Conservation (phyloP, 2,113 vertebrate species). For the Tetrao urogallus region DNA sequence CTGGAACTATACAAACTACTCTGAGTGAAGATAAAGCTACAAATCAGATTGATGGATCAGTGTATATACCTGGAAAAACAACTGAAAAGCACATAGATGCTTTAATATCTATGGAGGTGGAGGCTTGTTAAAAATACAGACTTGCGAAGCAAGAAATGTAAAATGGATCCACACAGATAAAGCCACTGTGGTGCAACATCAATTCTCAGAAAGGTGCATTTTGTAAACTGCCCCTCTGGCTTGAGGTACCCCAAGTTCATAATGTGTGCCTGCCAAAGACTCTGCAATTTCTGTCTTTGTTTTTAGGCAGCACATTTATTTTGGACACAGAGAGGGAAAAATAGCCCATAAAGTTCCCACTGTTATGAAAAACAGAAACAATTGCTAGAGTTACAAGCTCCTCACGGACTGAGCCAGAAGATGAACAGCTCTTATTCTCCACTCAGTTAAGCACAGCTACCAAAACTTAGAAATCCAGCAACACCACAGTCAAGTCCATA, state of each 20-base stretch:
- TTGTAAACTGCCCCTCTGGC: background rate
- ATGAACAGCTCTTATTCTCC: conserved; percentile 25
- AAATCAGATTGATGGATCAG: background rate
- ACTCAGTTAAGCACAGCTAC: background rate
- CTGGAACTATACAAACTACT: background rate
- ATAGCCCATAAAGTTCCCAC: conserved; percentile 34
- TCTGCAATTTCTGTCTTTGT: background rate
- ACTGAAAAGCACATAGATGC: background rate
- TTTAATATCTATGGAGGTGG: background rate
- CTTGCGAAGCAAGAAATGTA: background rate
- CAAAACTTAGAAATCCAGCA: background rate
- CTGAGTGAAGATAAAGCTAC: background rate
- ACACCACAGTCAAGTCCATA: background rate
- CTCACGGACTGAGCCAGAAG: background rate
- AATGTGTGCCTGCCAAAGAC: background rate
- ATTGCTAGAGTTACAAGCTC: conserved; percentile 65
- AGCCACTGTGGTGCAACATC: background rate
- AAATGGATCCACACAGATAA: background rate
- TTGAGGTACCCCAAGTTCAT: background rate
- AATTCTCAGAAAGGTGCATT: background rate
- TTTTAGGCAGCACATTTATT: conserved; percentile 52
- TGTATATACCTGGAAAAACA: background rate
- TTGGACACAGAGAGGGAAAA: conserved; percentile 41
- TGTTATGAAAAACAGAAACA: conserved; percentile 67
- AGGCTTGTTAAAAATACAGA: background rate